Evolutionary conservation across 2,113 vertebrate species (phyloP).

Genomic region (Semicossyphus pulcher): DNA sequence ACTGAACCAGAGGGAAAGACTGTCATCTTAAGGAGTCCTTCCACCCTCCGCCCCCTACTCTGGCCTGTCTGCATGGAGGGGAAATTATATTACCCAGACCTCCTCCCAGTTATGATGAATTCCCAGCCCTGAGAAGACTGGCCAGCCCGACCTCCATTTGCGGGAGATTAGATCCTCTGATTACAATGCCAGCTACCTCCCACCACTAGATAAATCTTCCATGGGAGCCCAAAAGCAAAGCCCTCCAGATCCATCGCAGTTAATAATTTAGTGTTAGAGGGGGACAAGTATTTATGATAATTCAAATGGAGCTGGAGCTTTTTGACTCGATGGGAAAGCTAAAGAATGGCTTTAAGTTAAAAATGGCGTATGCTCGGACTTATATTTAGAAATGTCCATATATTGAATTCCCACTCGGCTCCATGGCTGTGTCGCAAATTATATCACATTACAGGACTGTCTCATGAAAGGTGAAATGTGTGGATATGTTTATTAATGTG

Average conservation of each 20-base stretch:
- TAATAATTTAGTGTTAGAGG: constrained; percentile 80
- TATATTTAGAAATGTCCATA: constrained; percentile 43
- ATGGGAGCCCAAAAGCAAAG: constrained; percentile 76
- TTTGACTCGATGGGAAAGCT: constrained; percentile 36
- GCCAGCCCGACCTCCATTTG: constrained; percentile 80
- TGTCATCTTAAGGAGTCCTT: constrained; percentile 57
- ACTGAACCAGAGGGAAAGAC: constrained; percentile 59
- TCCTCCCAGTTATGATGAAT: constrained; percentile 80
- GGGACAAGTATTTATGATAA: constrained; percentile 74
- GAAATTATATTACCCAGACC: constrained; percentile 78
- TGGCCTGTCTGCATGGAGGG: constrained; percentile 60
- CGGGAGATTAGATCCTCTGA: constrained; percentile 83
- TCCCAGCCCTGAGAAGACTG: constrained; percentile 73
- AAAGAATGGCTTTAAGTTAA: constrained; percentile 57
- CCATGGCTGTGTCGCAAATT: neutral
- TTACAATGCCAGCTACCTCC: constrained; percentile 80
- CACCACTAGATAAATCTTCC: constrained; percentile 82
- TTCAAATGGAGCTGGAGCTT: constrained; percentile 61
- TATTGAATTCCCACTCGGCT: constrained; percentile 21
- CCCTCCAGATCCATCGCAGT: constrained; percentile 76
- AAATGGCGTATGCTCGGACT: constrained; percentile 38
- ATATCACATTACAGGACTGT: constrained; percentile 24
- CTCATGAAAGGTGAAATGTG: constrained; percentile 23
- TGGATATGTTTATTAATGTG: constrained; percentile 50
- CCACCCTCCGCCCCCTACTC: neutral